phyloP scores from a whole-genome alignment of 2,113 vertebrate species.

The Phodopus roborovskii region DNA sequence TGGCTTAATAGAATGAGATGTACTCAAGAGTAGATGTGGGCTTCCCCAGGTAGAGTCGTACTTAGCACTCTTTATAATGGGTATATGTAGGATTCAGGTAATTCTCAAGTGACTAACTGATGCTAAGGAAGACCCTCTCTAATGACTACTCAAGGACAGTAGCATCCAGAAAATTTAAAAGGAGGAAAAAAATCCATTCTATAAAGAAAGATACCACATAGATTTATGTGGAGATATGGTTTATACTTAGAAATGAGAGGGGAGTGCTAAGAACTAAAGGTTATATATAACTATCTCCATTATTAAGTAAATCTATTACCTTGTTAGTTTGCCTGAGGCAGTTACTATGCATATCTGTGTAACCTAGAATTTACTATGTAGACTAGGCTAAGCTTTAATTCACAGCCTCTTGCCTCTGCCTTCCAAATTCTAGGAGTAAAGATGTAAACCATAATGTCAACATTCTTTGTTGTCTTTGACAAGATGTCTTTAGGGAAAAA shows the following conservation, averaged over 20 bases:
- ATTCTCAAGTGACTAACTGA: background rate
- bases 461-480: background rate
- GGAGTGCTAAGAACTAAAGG: background rate
- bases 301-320: background rate
- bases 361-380: background rate
- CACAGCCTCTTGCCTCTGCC: background rate
- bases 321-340: background rate
- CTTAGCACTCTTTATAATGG: background rate
- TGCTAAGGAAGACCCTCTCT: background rate
- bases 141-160: background rate
- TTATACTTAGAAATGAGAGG: background rate
- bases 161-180: background rate
- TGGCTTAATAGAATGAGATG: background rate
- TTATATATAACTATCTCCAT: background rate
- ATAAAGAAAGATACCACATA: background rate
- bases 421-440: background rate
- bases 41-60: background rate
- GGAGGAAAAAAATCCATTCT: background rate
- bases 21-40: background rate
- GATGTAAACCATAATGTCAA: background rate
- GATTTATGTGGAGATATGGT: background rate
- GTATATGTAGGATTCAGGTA: background rate
- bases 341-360: background rate
- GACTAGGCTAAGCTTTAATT: background rate
- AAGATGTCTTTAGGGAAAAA: background rate